These are phyloP conservation scores for Nasonia oneida DNA, from an alignment of 2,888 invertebrate genomes.

Conservation along the genomic window DNA sequence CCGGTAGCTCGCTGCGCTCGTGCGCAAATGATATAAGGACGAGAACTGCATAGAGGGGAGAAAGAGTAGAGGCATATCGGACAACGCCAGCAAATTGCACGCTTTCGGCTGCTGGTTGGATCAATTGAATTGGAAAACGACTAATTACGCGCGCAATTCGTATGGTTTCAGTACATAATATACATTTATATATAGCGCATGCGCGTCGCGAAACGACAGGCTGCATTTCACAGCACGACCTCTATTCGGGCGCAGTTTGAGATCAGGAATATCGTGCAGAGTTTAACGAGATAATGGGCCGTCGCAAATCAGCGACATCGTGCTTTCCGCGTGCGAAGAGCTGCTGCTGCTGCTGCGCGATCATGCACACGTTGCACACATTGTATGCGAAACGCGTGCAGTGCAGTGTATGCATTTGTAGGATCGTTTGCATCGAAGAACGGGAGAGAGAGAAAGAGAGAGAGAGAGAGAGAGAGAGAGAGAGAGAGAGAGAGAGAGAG, in stretches of 20 bases:
- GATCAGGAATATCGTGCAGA: slow-evolving; percentile 60
- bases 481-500: too few relatives aligned
- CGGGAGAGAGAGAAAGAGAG: too few relatives aligned
- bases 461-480: too few relatives aligned
- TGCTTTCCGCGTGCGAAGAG: slow-evolving; percentile 31
- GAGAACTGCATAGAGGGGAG: background rate
- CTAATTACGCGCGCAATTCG: slow-evolving; percentile 50
- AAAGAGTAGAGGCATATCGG: background rate
- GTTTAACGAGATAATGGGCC: slow-evolving; percentile 60
- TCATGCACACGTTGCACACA: background rate
- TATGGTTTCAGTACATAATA: slow-evolving; percentile 27
- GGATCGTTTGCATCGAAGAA: background rate
- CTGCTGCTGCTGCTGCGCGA: background rate
- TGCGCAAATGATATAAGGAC: background rate
- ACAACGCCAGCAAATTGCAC: slow-evolving; percentile 27
- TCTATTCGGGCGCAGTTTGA: slow-evolving; percentile 57
- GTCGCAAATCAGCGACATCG: slow-evolving; percentile 51
- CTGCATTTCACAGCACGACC: slow-evolving; percentile 45
- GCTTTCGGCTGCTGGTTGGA: slow-evolving; percentile 44
- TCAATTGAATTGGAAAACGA: slow-evolving; percentile 51
- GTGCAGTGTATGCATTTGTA: background rate
- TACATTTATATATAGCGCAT: background rate
- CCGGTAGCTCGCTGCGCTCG: background rate
- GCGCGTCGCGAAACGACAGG: slow-evolving; percentile 31
- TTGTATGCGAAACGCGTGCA: slow-evolving; percentile 3